Conservation (phyloP, 2,888 invertebrate species). For the Pandemis heparana region DNA sequence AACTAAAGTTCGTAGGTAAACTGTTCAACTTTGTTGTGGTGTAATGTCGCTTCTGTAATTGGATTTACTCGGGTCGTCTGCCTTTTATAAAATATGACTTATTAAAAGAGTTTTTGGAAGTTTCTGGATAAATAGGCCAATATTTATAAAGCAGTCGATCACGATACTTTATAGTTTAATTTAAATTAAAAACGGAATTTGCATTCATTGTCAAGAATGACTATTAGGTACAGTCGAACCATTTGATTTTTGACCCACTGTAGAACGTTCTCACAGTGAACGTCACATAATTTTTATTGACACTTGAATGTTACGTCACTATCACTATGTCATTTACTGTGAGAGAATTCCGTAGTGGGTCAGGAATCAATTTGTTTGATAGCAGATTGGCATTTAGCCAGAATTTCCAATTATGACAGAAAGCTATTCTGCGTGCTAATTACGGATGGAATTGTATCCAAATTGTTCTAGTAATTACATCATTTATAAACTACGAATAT, state of each 20-base stretch:
- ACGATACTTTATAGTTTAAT: not conserved
- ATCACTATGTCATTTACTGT: no score
- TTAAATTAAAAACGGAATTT: not conserved
- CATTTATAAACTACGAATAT: not conserved
- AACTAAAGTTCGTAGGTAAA: constrained; percentile 3
- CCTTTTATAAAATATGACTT: not conserved
- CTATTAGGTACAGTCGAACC: no score
- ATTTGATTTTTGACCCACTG: no score
- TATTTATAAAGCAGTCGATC: no score
- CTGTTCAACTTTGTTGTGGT: constrained; percentile 4
- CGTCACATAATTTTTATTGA: no score
- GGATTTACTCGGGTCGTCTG: not conserved
- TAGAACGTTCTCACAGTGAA: no score
- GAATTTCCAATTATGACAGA: not conserved
- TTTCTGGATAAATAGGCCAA: not conserved
- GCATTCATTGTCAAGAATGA: not conserved
- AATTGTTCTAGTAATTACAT: no score
- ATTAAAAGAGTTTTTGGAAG: not conserved
- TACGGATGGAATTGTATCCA: not conserved
- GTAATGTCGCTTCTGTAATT: constrained; percentile 10
- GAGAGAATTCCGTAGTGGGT: no score
- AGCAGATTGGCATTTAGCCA: not conserved
- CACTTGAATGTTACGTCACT: no score
- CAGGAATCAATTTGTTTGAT: no score
- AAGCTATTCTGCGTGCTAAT: not conserved